These are phyloP conservation scores for Hypsibius dujardini DNA, from an alignment of 1,140 invertebrate species.

Conservation along the genomic window DNA sequence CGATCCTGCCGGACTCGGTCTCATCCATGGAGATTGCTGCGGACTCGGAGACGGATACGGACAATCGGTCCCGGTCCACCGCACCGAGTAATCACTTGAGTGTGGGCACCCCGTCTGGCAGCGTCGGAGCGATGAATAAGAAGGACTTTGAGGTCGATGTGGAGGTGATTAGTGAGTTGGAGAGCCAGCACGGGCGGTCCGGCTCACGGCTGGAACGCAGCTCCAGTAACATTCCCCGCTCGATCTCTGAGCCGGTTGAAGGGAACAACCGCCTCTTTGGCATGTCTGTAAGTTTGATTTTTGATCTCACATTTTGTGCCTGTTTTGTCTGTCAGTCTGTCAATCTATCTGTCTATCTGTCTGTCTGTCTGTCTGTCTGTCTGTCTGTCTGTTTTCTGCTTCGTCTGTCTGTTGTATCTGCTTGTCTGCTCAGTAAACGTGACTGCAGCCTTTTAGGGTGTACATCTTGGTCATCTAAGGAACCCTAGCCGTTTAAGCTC, in stretches of 20 bases:
- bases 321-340: too few relatives aligned
- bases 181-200: not conserved
- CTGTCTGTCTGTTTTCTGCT: too few relatives aligned
- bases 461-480: too few relatives aligned
- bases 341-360: too few relatives aligned
- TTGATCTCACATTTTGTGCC: too few relatives aligned
- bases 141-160: constrained; percentile 16
- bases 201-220: not conserved
- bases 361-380: too few relatives aligned
- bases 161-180: constrained; percentile 13
- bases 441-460: too few relatives aligned
- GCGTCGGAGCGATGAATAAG: not conserved
- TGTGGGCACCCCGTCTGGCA: not conserved
- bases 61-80: constrained; percentile 11
- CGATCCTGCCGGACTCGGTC: constrained; percentile 7
- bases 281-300: too few relatives aligned
- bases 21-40: not conserved
- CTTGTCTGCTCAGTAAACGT: too few relatives aligned
- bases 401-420: too few relatives aligned
- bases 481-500: too few relatives aligned
- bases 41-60: not conserved
- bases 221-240: not conserved
- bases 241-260: constrained; percentile 4
- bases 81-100: not conserved
- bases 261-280: not conserved